These are phyloP conservation scores for Misgurnus mizolepis DNA, from an alignment of 2,113 vertebrate species.

Conservation along the genomic window DNA sequence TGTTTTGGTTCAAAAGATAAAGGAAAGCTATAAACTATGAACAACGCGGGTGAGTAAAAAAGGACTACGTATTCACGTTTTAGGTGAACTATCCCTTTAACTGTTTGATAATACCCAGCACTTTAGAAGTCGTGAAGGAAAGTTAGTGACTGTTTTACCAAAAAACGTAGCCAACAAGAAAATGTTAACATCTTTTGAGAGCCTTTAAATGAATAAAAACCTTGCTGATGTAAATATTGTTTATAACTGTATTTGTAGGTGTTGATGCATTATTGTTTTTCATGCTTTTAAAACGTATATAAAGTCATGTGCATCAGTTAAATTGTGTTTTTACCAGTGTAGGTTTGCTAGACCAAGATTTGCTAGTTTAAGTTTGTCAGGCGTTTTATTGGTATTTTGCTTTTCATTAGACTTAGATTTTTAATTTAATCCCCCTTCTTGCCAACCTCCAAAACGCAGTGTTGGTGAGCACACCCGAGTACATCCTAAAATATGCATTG, in stretches of 20 bases:
- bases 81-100: no score
- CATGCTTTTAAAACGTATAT: not conserved
- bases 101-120: no score
- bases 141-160: no score
- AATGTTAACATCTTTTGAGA: no score
- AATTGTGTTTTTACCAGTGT: not conserved
- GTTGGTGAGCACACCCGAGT: conserved; percentile 26
- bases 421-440: conserved; percentile 17
- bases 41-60: no score
- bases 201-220: no score
- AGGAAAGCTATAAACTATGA: no score
- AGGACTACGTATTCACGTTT: no score
- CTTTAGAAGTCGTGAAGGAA: no score
- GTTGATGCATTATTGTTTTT: not conserved
- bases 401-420: not conserved
- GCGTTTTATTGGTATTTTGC: not conserved
- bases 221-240: not conserved
- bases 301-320: not conserved
- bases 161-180: no score
- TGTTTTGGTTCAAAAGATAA: no score
- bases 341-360: not conserved
- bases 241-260: not conserved
- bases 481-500: conserved; percentile 34
- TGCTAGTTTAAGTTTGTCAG: not conserved
- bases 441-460: conserved; percentile 30